Evolutionary conservation across 2,797 vertebrate species (phyloP).

Genomic region (Spizella passerina): DNA sequence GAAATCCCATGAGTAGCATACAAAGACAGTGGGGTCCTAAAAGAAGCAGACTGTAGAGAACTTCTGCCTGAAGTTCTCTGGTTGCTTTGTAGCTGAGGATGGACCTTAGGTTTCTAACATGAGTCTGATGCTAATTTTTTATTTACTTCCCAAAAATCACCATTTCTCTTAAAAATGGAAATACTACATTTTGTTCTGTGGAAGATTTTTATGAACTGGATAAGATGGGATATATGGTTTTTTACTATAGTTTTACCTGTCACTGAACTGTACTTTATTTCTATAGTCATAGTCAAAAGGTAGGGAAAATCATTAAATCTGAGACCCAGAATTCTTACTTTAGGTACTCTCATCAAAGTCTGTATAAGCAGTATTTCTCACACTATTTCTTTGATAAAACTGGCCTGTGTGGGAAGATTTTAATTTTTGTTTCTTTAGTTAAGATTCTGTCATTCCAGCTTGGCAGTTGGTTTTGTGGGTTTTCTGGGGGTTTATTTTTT

Average conservation of each 20-base stretch:
- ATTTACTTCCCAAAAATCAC: neutral
- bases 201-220: neutral
- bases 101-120: neutral
- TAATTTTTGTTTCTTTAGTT: neutral
- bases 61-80: neutral
- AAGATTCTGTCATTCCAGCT: neutral
- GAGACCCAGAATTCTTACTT: neutral
- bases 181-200: neutral
- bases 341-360: neutral
- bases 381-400: slow-evolving; percentile 17
- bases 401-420: neutral
- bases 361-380: neutral
- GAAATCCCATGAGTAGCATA: neutral
- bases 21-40: neutral
- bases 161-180: neutral
- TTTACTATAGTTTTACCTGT: neutral
- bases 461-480: neutral
- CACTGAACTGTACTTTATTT: neutral
- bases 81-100: neutral
- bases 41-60: neutral
- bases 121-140: neutral
- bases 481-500: neutral
- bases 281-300: neutral
- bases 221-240: neutral
- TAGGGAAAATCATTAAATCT: neutral